phyloP scores from a whole-genome alignment of 2,113 vertebrate genomes.

The Lophius piscatorius region DNA sequence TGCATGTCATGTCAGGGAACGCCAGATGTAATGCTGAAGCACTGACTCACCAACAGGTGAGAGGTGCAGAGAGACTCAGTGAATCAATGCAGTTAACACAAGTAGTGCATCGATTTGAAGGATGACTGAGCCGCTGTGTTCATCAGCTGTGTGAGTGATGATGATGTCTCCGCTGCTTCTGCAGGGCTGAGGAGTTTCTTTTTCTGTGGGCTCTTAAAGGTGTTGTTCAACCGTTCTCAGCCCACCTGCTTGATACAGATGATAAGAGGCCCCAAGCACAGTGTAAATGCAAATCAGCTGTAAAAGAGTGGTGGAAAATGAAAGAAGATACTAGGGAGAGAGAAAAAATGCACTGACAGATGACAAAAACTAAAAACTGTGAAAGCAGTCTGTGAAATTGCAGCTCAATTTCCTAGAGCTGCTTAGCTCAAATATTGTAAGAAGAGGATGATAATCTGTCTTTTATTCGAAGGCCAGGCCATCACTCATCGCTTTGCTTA shows the following conservation, averaged over 20 bases:
- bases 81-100: slow-evolving; percentile 51
- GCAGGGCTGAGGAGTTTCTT: slow-evolving; percentile 50
- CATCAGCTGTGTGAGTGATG: slow-evolving; percentile 38
- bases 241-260: slow-evolving; percentile 56
- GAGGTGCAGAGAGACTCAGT: slow-evolving; percentile 27
- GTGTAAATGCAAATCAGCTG: slow-evolving; percentile 31
- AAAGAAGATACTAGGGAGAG: slow-evolving; percentile 33
- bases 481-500: slow-evolving; percentile 33
- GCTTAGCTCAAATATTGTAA: slow-evolving; percentile 50
- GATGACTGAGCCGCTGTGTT: slow-evolving; percentile 43
- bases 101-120: slow-evolving; percentile 42
- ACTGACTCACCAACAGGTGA: slow-evolving; percentile 22
- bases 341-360: slow-evolving; percentile 7
- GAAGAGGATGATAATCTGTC: slow-evolving; percentile 62
- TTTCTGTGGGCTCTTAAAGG: slow-evolving; percentile 51
- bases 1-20: background rate
- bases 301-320: slow-evolving; percentile 1
- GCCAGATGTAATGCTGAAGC: background rate
- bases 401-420: slow-evolving; percentile 27
- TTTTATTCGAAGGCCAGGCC: slow-evolving; percentile 64
- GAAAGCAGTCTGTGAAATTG: slow-evolving; percentile 2
- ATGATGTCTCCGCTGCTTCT: slow-evolving; percentile 30
- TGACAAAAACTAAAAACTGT: slow-evolving; percentile 22
- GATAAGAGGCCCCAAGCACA: slow-evolving; percentile 52
- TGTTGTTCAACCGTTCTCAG: slow-evolving; percentile 41